Percentiles rank a stretch among this genome's conserved stretches.
These are phyloP conservation scores for Panurus biarmicus DNA, from an alignment of 2,113 vertebrate genomes.

Conservation along the genomic window DNA sequence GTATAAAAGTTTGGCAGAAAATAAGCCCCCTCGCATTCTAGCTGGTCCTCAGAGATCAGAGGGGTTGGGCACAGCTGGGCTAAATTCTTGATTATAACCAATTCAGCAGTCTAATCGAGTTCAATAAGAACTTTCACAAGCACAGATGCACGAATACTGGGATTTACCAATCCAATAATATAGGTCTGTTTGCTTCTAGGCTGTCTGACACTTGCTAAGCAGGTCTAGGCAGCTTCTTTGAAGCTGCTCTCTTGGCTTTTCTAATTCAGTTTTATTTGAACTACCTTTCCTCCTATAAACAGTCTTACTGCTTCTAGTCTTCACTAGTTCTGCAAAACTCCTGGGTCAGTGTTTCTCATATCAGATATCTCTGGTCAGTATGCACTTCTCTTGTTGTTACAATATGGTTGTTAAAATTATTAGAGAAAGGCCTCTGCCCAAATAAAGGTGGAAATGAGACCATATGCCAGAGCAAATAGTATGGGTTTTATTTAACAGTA, in stretches of 20 bases:
- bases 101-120: not conserved
- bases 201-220: not conserved
- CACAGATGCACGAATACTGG: not conserved
- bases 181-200: not conserved
- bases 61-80: not conserved
- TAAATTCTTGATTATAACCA: not conserved
- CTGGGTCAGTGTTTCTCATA: not conserved
- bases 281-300: not conserved
- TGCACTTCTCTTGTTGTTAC: not conserved
- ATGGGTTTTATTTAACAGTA: not conserved
- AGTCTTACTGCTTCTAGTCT: not conserved
- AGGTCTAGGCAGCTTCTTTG: not conserved
- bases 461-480: not conserved
- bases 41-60: not conserved
- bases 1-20: not conserved
- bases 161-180: not conserved
- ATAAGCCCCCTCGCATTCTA: not conserved
- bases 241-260: not conserved
- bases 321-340: not conserved
- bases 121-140: not conserved
- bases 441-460: not conserved
- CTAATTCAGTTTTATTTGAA: not conserved
- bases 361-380: not conserved
- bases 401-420: not conserved
- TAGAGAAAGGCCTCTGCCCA: not conserved